These are phyloP conservation scores for Delphinapterus leucas DNA, from an alignment of 2,113 vertebrate genomes.

Conservation along the genomic window DNA sequence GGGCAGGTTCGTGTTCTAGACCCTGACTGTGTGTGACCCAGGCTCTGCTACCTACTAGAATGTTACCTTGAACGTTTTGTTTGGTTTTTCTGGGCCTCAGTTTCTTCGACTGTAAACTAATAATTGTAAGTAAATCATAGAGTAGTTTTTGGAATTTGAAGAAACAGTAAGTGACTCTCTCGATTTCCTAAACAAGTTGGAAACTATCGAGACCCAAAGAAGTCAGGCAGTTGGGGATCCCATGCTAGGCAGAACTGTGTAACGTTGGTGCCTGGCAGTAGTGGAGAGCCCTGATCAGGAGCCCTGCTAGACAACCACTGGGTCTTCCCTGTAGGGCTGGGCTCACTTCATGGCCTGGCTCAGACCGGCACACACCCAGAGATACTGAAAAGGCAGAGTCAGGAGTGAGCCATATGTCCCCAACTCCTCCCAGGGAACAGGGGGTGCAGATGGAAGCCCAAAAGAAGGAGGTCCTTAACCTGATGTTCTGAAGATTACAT, in stretches of 20 bases:
- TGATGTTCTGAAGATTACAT: neutral
- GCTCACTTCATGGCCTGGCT: neutral
- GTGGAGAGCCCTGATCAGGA: neutral
- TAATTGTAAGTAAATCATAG: neutral
- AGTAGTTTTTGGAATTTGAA: neutral
- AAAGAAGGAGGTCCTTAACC: too few species aligned
- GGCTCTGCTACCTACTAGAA: neutral
- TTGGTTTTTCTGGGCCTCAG: neutral
- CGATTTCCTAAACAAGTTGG: neutral
- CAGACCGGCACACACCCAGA: neutral
- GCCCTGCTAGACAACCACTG: too few species aligned
- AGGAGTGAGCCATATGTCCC: fast-evolving
- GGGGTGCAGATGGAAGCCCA: neutral
- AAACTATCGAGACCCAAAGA: neutral
- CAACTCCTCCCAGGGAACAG: too few species aligned
- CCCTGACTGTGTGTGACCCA: neutral
- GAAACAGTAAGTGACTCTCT: neutral
- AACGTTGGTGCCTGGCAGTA: neutral
- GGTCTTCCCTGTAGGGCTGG: fast-evolving
- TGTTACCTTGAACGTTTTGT: neutral
- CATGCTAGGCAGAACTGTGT: neutral
- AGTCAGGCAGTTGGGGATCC: neutral
- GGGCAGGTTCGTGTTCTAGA: neutral
- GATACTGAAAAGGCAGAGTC: neutral
- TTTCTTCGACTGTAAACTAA: neutral